These are phyloP conservation scores for Lithosia quadra DNA, from an alignment of 2,888 invertebrate species.

Conservation along the genomic window DNA sequence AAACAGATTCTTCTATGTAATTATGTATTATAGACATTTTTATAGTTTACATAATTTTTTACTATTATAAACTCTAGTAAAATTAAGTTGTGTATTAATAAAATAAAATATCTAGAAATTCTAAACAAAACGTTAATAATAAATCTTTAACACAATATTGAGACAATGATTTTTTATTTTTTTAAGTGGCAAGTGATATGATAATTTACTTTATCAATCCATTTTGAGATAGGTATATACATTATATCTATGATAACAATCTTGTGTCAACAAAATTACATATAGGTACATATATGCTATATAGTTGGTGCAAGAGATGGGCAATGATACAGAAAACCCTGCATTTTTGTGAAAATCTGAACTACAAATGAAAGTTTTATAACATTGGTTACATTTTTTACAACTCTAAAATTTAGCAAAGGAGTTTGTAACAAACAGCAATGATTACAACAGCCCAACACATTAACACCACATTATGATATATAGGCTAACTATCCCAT, in stretches of 20 bases:
- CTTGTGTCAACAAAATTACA: conserved; percentile 60
- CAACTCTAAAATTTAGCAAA: conserved; percentile 63
- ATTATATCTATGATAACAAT: conserved; percentile 66
- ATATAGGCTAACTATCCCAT: conserved; percentile 53
- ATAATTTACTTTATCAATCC: conserved; percentile 67
- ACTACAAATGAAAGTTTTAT: conserved; percentile 55
- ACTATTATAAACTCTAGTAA: conserved; percentile 79
- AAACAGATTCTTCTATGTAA: conserved; percentile 77
- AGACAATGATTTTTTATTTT: conserved; percentile 70
- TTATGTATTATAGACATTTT: conserved; percentile 87
- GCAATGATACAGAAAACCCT: conserved; percentile 68
- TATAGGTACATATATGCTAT: conserved; percentile 59
- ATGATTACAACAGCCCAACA: conserved; percentile 71
- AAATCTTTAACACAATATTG: conserved; percentile 70
- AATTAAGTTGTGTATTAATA: conserved; percentile 68
- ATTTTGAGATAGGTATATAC: conserved; percentile 63
- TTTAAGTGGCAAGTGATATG: conserved; percentile 89
- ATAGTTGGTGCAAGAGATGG: conserved; percentile 64
- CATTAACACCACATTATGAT: conserved; percentile 62
- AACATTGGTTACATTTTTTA: conserved; percentile 59
- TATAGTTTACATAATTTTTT: conserved; percentile 85
- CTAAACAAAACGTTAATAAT: conserved; percentile 67
- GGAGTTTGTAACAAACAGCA: conserved; percentile 68
- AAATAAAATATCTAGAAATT: conserved; percentile 71
- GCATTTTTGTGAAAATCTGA: conserved; percentile 61